Percentiles rank a stretch among this genome's conserved stretches.
Evolutionary conservation across 53 echinoderm and acorn worm genomes (phyloP).

Genomic region (Holothuria leucospilota): DNA sequence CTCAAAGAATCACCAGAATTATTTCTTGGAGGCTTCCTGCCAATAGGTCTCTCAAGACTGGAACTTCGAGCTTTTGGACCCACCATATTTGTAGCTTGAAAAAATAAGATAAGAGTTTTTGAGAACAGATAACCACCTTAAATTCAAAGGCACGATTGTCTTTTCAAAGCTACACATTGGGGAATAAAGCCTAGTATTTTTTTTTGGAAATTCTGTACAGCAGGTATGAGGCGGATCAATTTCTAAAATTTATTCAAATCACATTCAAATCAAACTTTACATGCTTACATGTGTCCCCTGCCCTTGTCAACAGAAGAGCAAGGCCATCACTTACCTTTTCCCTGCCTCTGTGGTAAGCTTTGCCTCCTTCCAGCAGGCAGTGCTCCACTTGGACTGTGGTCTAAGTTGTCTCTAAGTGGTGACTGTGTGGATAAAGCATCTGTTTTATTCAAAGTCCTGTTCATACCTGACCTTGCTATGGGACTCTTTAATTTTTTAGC

Average conservation of each 20-base stretch:
- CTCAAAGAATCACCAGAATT: conserved; percentile 68
- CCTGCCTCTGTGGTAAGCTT: conserved; percentile 39
- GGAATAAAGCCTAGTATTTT: no score
- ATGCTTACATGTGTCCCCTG: no score
- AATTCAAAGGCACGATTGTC: no score
- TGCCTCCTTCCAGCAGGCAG: conserved; percentile 46
- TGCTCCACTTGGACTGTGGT: conserved; percentile 16
- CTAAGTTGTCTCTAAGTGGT: conserved; percentile 12
- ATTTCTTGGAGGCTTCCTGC: conserved; percentile 51
- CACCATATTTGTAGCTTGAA: background rate
- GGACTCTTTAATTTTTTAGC: conserved; percentile 73
- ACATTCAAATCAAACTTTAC: no score
- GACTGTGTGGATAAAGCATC: background rate
- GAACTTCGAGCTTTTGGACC: conserved; percentile 77
- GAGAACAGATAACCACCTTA: no score
- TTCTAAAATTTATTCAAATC: no score
- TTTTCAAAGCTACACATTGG: no score
- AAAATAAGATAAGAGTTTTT: no score
- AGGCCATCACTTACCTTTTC: conserved; percentile 47
- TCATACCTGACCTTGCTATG: conserved; percentile 45
- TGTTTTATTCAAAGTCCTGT: background rate
- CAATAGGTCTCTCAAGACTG: conserved; percentile 72
- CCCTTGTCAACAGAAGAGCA: no score
- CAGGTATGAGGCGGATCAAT: no score
- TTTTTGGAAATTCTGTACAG: no score